Base-by-base conservation (phyloP, 2,888 invertebrate species). In the Conistra vaccinii region DNA sequence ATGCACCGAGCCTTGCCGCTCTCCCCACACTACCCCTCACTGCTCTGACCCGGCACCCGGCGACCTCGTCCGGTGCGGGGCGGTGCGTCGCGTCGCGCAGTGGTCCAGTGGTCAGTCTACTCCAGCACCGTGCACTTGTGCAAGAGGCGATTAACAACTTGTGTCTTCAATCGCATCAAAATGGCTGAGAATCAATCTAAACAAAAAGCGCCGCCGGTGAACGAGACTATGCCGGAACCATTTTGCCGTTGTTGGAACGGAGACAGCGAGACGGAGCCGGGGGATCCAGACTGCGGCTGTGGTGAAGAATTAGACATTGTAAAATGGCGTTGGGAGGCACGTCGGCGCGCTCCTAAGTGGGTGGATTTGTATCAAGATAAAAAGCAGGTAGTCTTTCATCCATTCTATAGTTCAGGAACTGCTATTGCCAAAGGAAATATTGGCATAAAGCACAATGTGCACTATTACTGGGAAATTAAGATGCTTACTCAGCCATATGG, bases 381-480 rank as follows among this genome's bases (percentile, higher is more conserved):
- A 72, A 96, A 97, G 75, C 97, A 98, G 89, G 98, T 98, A 6
- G 97, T 97, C 26, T 99, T 99, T 93, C 98, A 99, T 93, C 98
- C 98, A 0, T 97, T 97, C 74, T 98, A 97, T 93, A 98, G 98
- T 90, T 97, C 97, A 32, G 99, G 99, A 3, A 99, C 99, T 0
- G 98, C 98, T 0, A 98, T 97, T 0, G 97, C 98, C 0, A 96
- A 97, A 17, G 98, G 98, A 0, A 97, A 97, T 73, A 95, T 95
- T 12, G 95, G 97, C 0, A 95, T 99, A 84, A 91, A 96, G 26
- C 97, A 95, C 66, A 97, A 97, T 86, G 96, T 97, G 88, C 98
- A 98, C 89, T 98, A 99, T 92, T 99, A 98, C 91, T 99, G 99
- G 98, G 99, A 99, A 92, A 97, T 99, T 68, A 98, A 98, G 93